Base-by-base conservation (phyloP, 2,113 vertebrate genomes). In the Vulpes lagopus region DNA sequence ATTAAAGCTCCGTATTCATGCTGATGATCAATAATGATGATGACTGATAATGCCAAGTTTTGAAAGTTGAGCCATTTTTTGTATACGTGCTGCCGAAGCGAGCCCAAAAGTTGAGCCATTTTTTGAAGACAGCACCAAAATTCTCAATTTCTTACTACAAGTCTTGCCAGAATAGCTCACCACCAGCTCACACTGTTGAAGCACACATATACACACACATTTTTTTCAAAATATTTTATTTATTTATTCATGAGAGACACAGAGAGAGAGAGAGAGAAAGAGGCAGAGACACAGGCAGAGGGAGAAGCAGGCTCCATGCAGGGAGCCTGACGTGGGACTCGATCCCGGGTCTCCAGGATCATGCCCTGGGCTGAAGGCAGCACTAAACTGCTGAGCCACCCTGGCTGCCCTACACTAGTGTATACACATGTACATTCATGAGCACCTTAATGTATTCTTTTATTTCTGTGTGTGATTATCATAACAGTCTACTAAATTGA, bases 381-480 rank as follows among this genome's bases (percentile, higher is more conserved):
- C 43, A 1, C 43, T 43, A 43, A 43, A 43, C 43, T 4, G 43
- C 43, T 43, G 43, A 43, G 43, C 43, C 43, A 43, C 43, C 43
- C 43, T 0, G 43, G 7, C 43, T 43, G 43, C 43, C 43, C 43
- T 17, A 17, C 27, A 73, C 5, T 16, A 43, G 49, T 9, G n/a
- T 4, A 32, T 43, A 38, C 25, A 12, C 7, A 76, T 0, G 2
- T 25, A 23, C 0, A 0, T 17, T 51, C 57, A 64, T 43, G 5
- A 3, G 27, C 0, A 87, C 25, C 6, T n/a, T 30, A 8, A 62
- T 60, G 51, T 62, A 81, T 38, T 76, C 5, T 19, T 11, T 57
- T 43, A 43, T 43, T 43, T 57, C 19, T 32, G 4, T 3, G 9
- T 71, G 78, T n/a, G 16, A 3, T 49, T 82, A 74, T 2, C 11